Conservation (phyloP, 2,888 invertebrate species). For the Caenorhabditis macrosperma region DNA sequence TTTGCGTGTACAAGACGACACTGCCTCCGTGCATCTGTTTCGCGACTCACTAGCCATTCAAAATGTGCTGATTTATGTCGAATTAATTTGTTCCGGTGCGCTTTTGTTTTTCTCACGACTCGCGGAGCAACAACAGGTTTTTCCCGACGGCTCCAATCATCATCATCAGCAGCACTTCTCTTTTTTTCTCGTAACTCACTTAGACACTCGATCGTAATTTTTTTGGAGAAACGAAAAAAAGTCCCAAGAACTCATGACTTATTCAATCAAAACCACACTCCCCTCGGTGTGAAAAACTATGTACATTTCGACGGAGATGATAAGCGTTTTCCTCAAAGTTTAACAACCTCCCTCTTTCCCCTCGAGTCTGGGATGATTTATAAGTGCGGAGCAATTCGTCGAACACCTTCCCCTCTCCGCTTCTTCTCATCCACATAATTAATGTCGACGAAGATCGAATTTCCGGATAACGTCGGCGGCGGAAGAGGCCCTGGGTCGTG, state of each 20-base stretch:
- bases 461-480: conserved; percentile 50
- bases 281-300: conserved; percentile 5
- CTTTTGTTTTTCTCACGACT: conserved; percentile 20
- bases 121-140: conserved; percentile 8
- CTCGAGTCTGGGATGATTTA: conserved; percentile 17
- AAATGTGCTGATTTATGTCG: conserved; percentile 57
- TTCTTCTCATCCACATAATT: conserved; percentile 38
- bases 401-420: conserved; percentile 35
- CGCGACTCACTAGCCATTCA: conserved; percentile 35
- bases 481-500: neutral
- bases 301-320: conserved; percentile 22
- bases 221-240: neutral
- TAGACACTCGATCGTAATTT: conserved; percentile 37
- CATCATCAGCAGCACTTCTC: neutral
- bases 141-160: neutral
- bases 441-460: conserved; percentile 45
- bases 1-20: conserved; percentile 38
- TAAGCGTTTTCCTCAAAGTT: conserved; percentile 19
- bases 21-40: conserved; percentile 57
- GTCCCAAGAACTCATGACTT: conserved; percentile 46
- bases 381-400: conserved; percentile 46
- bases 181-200: neutral
- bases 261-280: conserved; percentile 53
- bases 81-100: conserved; percentile 48
- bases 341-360: neutral